These are phyloP conservation scores for Tetranychus urticae DNA, from an alignment of 1,140 invertebrate genomes.

Conservation along the genomic window DNA sequence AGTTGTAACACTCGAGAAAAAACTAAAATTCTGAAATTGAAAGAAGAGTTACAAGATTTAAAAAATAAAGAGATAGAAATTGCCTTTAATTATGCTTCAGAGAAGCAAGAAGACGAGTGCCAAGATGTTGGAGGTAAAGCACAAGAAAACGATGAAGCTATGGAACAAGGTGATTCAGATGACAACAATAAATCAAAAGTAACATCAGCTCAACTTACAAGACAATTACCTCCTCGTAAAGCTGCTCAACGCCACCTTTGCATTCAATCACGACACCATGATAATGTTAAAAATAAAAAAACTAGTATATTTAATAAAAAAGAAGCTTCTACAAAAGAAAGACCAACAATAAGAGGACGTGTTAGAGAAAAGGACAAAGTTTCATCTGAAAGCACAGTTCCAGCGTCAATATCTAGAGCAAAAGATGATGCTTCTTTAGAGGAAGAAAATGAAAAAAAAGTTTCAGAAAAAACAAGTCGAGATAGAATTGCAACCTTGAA, in stretches of 20 bases:
- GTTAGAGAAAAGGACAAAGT: background rate
- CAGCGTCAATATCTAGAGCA: background rate
- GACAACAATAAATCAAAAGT: background rate
- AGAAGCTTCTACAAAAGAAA: background rate
- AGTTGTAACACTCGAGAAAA: conserved; percentile 92
- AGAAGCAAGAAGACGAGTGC: background rate
- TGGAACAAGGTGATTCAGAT: background rate
- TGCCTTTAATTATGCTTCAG: conserved; percentile 27
- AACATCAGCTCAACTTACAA: background rate
- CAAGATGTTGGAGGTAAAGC: background rate
- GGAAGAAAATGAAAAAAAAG: background rate
- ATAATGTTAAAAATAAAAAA: background rate
- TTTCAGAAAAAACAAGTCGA: background rate
- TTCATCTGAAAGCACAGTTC: background rate
- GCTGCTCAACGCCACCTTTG: conserved; percentile 10
- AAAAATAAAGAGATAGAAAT: conserved; percentile 51
- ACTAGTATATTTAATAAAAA: background rate
- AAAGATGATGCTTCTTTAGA: background rate
- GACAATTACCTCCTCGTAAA: conserved; percentile 6
- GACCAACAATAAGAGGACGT: background rate
- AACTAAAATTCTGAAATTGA: conserved; percentile 57
- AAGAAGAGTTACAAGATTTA: conserved; percentile 46
- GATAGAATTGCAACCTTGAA: background rate
- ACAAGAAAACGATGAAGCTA: conserved; percentile 8
- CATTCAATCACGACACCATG: background rate